Conservation (phyloP, 30 jellyfish, hydroid and myxozoan genomes). For the Cassiopea andromeda region DNA sequence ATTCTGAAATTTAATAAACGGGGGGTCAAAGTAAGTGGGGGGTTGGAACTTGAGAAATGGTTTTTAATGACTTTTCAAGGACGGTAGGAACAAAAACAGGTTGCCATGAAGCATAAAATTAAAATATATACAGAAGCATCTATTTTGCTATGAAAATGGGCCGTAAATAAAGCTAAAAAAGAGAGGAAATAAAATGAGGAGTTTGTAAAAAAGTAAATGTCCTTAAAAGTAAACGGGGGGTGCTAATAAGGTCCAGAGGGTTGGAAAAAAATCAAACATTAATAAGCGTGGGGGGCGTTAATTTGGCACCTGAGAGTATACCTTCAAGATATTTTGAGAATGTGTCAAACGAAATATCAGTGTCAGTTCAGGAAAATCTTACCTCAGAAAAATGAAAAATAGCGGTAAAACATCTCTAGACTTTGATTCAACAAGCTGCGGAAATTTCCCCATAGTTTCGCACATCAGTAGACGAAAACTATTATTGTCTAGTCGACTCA, state of each 20-base stretch:
- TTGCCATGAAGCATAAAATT: too few species aligned
- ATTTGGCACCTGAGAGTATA: not conserved
- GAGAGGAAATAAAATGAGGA: too few species aligned
- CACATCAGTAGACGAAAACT: constrained; percentile 69
- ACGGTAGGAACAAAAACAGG: too few species aligned
- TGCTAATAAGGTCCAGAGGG: not conserved
- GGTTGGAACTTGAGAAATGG: too few species aligned
- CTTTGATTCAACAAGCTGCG: constrained; percentile 74
- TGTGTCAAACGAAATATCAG: not conserved
- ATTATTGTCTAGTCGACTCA: constrained; percentile 63
- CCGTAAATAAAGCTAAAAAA: not conserved
- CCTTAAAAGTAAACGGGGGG: not conserved
- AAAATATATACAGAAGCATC: too few species aligned
- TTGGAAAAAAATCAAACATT: not conserved
- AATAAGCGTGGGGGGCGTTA: not conserved
- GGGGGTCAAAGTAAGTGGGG: too few species aligned
- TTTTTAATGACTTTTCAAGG: too few species aligned
- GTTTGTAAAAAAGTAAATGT: too few species aligned
- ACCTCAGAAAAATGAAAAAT: constrained; percentile 75
- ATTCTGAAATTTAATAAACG: too few species aligned
- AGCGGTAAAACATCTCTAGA: constrained; percentile 82
- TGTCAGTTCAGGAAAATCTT: not conserved
- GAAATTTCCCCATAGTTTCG: constrained; percentile 74
- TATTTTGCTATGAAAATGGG: not conserved
- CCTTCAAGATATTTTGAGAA: not conserved